A percentile compares a stretch with the other conserved stretches of the same genome.
These are phyloP conservation scores for Capitulum mitella DNA, from an alignment of 2,888 invertebrate genomes.

Conservation along the genomic window DNA sequence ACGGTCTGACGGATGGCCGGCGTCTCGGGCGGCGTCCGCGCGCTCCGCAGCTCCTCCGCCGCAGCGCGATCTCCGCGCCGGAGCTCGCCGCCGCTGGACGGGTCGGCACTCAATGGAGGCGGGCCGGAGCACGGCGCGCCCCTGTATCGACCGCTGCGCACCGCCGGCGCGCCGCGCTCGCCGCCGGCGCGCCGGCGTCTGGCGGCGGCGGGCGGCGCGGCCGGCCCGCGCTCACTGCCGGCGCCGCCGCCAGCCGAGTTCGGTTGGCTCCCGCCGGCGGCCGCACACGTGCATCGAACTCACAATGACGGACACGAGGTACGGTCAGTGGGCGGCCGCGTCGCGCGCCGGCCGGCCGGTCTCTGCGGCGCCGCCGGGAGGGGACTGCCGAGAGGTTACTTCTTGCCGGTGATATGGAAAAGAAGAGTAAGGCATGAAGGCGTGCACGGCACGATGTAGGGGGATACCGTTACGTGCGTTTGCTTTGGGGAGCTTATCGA, in stretches of 20 bases:
- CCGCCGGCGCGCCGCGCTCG: neutral
- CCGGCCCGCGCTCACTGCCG: neutral
- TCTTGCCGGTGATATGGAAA: too few species aligned
- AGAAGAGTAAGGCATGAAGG: too few species aligned
- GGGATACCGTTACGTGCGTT: too few species aligned
- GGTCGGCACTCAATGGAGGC: neutral
- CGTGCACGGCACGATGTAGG: too few species aligned
- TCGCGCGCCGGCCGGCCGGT: neutral
- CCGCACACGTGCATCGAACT: neutral
- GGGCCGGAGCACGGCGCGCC: neutral
- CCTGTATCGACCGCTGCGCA: neutral
- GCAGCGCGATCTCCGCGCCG: too few species aligned
- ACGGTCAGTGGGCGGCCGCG: neutral
- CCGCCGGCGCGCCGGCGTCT: neutral
- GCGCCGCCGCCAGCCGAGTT: neutral
- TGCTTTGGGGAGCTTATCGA: too few species aligned
- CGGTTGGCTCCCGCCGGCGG: neutral
- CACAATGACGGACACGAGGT: constrained; percentile 2
- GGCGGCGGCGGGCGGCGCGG: neutral
- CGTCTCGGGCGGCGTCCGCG: too few species aligned
- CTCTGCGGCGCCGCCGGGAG: too few species aligned
- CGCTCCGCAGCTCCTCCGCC: too few species aligned
- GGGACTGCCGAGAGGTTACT: too few species aligned
- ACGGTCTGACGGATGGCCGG: too few species aligned
- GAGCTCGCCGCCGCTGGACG: too few species aligned